Conservation (phyloP, 2,797 vertebrate species). For the Scleropages formosus region DNA sequence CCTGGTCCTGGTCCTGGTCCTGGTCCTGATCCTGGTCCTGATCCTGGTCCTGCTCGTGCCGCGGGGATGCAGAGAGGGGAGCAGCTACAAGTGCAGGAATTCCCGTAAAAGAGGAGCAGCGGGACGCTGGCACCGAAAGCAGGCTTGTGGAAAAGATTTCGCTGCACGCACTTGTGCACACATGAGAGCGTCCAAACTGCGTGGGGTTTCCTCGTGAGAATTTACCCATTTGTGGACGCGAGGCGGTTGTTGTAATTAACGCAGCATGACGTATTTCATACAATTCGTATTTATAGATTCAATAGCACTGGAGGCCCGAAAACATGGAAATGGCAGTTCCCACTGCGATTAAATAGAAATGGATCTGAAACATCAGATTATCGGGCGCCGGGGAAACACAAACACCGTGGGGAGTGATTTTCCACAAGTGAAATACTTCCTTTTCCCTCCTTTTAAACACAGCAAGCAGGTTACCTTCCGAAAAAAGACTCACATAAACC, state of each 20-base stretch:
- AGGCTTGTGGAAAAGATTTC: slow-evolving; percentile 32
- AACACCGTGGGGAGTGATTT: slow-evolving; percentile 40
- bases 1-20: slow-evolving; percentile 49
- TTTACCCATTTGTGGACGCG: slow-evolving; percentile 41
- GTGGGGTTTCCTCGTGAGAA: slow-evolving; percentile 47
- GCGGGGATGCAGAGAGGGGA: too few species aligned
- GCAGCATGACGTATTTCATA: slow-evolving; percentile 74
- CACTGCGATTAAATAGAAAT: slow-evolving; percentile 62
- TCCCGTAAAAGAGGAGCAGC: slow-evolving; percentile 42
- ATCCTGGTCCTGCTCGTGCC: too few species aligned
- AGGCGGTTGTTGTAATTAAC: slow-evolving; percentile 62
- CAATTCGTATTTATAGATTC: slow-evolving; percentile 46
- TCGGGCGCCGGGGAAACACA: slow-evolving; percentile 67
- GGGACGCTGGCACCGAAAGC: not conserved
- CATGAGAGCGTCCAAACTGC: slow-evolving; percentile 14
- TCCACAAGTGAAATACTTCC: slow-evolving; percentile 36
- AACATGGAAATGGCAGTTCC: slow-evolving; percentile 69
- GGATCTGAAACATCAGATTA: slow-evolving; percentile 66
- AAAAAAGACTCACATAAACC: slow-evolving; percentile 37
- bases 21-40: too few species aligned
- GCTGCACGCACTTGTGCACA: slow-evolving; percentile 2
- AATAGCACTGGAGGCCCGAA: slow-evolving; percentile 65
- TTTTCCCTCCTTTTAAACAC: slow-evolving; percentile 42
- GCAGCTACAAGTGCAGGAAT: slow-evolving; percentile 40
- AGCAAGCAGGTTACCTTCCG: slow-evolving; percentile 51